These are phyloP conservation scores for Phacellophora camtschatica DNA, from an alignment of 30 jellyfish, hydroid and myxozoan species.

Conservation along the genomic window DNA sequence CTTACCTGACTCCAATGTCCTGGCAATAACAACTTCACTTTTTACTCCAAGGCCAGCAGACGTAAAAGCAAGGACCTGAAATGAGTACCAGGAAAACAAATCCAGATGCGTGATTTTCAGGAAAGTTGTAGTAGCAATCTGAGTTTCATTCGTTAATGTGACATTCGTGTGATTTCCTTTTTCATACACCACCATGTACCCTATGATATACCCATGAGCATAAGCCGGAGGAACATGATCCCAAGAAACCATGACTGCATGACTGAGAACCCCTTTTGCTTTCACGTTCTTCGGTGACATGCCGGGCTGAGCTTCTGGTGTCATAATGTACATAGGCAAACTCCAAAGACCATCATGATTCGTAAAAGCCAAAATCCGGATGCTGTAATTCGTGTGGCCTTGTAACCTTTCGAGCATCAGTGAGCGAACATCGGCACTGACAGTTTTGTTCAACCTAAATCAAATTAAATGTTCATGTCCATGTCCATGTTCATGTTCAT, in stretches of 20 bases:
- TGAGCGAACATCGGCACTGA: neutral
- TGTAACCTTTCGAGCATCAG: neutral
- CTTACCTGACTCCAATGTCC: constrained; percentile 31
- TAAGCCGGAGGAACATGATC: constrained; percentile 28
- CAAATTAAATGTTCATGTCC: neutral
- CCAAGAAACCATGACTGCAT: constrained; percentile 36
- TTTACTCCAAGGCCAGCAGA: constrained; percentile 8
- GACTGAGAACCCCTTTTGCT: neutral
- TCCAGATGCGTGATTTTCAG: constrained; percentile 24
- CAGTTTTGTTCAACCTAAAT: neutral
- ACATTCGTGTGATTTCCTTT: constrained; percentile 1
- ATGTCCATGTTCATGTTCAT: too few relatives aligned
- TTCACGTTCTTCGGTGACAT: constrained; percentile 24
- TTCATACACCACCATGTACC: constrained; percentile 9
- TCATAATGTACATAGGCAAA: neutral
- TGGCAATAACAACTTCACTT: constrained; percentile 17
- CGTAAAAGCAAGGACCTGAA: constrained; percentile 11
- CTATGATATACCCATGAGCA: constrained; percentile 23
- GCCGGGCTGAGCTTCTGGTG: constrained; percentile 20
- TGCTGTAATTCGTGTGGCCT: constrained; percentile 27
- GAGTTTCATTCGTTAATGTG: constrained; percentile 4
- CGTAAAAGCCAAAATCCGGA: neutral
- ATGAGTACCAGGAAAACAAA: neutral
- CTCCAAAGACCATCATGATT: constrained; percentile 9
- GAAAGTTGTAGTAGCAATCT: neutral